These are phyloP conservation scores for Semaprochilodus insignis DNA, from an alignment of 2,797 vertebrate species.

Conservation along the genomic window DNA sequence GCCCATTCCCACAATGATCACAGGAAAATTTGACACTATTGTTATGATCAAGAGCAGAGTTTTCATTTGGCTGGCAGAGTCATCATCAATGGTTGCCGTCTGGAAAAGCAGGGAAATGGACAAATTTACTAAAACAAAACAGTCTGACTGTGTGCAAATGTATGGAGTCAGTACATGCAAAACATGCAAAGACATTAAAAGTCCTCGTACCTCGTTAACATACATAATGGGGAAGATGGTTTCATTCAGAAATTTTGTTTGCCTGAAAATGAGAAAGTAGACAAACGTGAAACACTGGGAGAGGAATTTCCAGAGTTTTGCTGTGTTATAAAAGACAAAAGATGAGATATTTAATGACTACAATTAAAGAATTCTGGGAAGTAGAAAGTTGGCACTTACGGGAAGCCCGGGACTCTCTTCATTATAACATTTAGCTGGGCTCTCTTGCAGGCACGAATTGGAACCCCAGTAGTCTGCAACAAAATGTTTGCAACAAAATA, in stretches of 20 bases:
- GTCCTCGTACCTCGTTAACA: conserved; percentile 81
- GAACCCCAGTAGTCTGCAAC: conserved; percentile 79
- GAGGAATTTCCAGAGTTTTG: too few species aligned
- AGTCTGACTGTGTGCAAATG: neutral
- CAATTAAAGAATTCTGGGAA: neutral
- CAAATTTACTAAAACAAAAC: neutral
- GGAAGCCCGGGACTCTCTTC: conserved; percentile 79
- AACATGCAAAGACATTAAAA: neutral
- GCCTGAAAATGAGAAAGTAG: conserved; percentile 59
- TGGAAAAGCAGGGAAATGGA: conserved; percentile 48
- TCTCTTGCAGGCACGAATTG: conserved; percentile 84
- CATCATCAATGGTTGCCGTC: conserved; percentile 82
- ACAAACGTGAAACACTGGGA: neutral
- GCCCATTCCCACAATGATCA: conserved; percentile 81
- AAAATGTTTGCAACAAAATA: neutral
- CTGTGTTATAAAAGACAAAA: too few species aligned
- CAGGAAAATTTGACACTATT: conserved; percentile 80
- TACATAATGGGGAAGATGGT: conserved; percentile 87
- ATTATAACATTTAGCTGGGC: conserved; percentile 84
- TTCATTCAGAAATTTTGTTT: conserved; percentile 76
- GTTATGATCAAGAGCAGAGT: conserved; percentile 79
- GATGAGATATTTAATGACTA: neutral
- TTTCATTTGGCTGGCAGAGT: conserved; percentile 79
- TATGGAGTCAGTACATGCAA: neutral
- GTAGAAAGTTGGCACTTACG: conserved; percentile 71